Base-by-base conservation (phyloP, 2,797 vertebrate genomes). In the Scolopax rusticola region DNA sequence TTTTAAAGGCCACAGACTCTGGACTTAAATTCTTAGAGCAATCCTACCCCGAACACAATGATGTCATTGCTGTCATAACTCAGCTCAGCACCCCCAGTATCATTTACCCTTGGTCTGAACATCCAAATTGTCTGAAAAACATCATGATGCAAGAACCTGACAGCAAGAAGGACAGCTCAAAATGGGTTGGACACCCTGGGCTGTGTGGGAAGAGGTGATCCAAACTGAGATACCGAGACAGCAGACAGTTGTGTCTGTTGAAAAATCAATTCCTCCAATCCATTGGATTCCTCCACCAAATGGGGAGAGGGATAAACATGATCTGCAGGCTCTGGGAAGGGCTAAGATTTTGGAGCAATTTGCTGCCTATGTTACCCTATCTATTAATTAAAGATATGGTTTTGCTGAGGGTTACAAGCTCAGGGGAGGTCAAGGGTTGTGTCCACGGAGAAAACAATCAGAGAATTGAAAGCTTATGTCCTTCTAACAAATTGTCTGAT, bases 41-140 rank as follows among this genome's bases (percentile, higher is more conserved):
- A 25, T 45, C n/a, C 38, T 76, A 41, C 15, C 45, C 45, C 5
- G 1, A 89, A 91, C 57, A 45, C 9, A 47, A 32, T 68, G 61
- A 82, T 87, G 51, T 88, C 81, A 54, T 59, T 75, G 40, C 70
- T 89, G 11, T 70, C 73, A 48, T 85, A 97, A 91, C 79, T 93
- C 74, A 92, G 47, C 73, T 89, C 74, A 74, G 40, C 61, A 80
- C 15, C 53, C 54, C 40, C 18, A 12, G 36, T 80, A 89, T 67
- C 53, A 69, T 77, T 94, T 97, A 84, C 38, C 12, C 12, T 54
- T 33, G 60, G 84, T 59, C 87, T 89, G 88, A 93, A 59, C 79
- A 91, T 67, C 45, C 20, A 84, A 71, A 68, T 11, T 70, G 25
- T 91, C 70, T 77, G 54, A 64, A 87, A 85, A 93, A 82, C 20